These are phyloP conservation scores for Syngnathoides biaculeatus DNA, from an alignment of 2,113 vertebrate species.

Conservation along the genomic window DNA sequence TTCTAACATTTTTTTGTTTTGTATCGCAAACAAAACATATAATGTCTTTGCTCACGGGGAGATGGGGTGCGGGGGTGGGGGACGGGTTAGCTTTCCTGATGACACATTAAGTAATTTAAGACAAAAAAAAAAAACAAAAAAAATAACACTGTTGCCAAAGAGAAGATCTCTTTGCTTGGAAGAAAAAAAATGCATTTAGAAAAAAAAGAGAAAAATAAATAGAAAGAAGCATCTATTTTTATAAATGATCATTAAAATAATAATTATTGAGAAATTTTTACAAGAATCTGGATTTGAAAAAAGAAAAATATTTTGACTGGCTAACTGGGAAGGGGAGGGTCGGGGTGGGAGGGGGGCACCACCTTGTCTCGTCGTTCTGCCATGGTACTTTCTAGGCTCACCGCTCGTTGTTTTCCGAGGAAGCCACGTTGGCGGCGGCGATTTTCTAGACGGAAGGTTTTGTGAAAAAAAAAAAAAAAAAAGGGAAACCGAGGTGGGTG, in stretches of 20 bases:
- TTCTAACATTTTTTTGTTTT: slow-evolving; percentile 88
- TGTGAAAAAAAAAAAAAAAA: too few relatives aligned
- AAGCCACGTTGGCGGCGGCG: slow-evolving; percentile 90
- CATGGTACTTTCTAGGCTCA: slow-evolving; percentile 99
- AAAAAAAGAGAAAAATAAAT: slow-evolving; percentile 83
- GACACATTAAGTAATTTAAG: slow-evolving; percentile 96
- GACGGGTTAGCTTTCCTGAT: slow-evolving; percentile 88
- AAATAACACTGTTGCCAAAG: slow-evolving; percentile 99
- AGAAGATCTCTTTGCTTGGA: slow-evolving; percentile 99
- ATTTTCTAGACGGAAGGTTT: slow-evolving; percentile 98
- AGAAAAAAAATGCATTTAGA: slow-evolving; percentile 90
- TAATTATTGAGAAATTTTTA: slow-evolving; percentile 99
- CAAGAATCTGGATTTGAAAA: slow-evolving; percentile 99
- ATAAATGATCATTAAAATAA: slow-evolving; percentile 93
- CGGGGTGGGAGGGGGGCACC: too few relatives aligned
- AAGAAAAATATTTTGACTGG: slow-evolving; percentile 99
- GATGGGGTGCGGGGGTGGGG: slow-evolving; percentile 83
- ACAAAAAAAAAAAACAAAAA: slow-evolving; percentile 65
- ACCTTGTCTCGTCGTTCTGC: slow-evolving; percentile 99
- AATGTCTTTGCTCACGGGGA: slow-evolving; percentile 89
- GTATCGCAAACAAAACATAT: slow-evolving; percentile 97
- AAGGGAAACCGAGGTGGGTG: slow-evolving; percentile 93
- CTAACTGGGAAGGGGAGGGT: slow-evolving; percentile 93
- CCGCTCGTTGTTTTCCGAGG: slow-evolving; percentile 89
- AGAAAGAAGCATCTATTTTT: slow-evolving; percentile 99